A percentile compares a stretch with the other conserved stretches of the same genome.
phyloP scores from a whole-genome alignment of 2,113 vertebrate species.

The Gallinago undulata region DNA sequence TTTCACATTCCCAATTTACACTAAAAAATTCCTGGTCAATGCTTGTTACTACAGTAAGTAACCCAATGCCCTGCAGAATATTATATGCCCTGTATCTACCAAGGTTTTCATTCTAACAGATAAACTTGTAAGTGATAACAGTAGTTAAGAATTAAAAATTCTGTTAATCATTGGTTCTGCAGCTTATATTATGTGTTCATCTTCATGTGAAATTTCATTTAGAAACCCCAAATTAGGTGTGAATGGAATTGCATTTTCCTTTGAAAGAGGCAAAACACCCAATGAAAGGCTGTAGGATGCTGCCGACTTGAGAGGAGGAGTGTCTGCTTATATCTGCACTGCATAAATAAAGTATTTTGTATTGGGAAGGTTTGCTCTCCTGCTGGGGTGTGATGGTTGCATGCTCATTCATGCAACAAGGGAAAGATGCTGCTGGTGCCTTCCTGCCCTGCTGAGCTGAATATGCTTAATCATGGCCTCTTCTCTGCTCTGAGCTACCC shows the following conservation, averaged over 20 bases:
- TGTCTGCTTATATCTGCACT: background rate
- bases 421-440: background rate
- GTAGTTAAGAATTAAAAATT: background rate
- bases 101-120: background rate
- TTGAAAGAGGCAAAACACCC: slow-evolving; percentile 26
- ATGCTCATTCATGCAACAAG: rapidly evolving
- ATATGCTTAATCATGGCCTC: background rate
- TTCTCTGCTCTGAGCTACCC: background rate
- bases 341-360: background rate
- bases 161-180: background rate
- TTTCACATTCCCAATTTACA: slow-evolving; percentile 31
- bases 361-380: background rate
- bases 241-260: slow-evolving; percentile 21
- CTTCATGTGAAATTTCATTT: background rate
- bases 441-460: background rate
- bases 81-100: background rate
- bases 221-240: background rate
- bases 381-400: rapidly evolving
- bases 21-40: slow-evolving; percentile 31
- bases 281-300: background rate
- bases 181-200: background rate
- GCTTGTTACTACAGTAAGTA: slow-evolving; percentile 40
- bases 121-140: background rate
- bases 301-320: background rate
- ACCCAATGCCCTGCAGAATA: background rate